A percentile compares a stretch with the other conserved stretches of the same genome.
These are phyloP conservation scores for Mormyrops boulengeri DNA, from an alignment of 2,797 vertebrate genomes.

Conservation along the genomic window DNA sequence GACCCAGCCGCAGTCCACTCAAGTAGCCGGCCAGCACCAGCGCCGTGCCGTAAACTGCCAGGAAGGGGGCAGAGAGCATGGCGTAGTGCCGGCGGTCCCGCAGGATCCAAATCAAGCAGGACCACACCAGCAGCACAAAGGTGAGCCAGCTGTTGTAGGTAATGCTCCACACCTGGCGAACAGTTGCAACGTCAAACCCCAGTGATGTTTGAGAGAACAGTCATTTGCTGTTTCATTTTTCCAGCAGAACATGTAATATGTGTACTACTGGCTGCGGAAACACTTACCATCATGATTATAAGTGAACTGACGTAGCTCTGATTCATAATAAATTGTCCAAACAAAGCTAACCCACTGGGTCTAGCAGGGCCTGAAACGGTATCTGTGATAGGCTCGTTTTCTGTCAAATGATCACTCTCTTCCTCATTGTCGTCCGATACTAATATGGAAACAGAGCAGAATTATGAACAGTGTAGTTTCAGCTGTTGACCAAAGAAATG, in stretches of 20 bases:
- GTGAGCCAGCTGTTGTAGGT: constrained; percentile 67
- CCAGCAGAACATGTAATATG: background rate
- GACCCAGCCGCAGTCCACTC: constrained; percentile 59
- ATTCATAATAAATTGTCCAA: constrained; percentile 62
- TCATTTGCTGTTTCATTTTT: background rate
- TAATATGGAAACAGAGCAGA: constrained; percentile 7
- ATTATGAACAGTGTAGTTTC: background rate
- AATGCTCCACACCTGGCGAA: constrained; percentile 64
- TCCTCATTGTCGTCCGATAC: constrained; percentile 14
- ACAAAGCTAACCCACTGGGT: constrained; percentile 50
- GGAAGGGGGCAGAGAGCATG: constrained; percentile 74
- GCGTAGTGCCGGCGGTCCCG: constrained; percentile 59
- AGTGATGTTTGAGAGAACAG: background rate
- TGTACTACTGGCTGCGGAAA: background rate
- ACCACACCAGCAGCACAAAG: constrained; percentile 67
- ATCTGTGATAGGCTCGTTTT: constrained; percentile 1
- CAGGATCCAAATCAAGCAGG: constrained; percentile 67
- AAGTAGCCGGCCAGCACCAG: constrained; percentile 63
- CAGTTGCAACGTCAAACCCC: background rate
- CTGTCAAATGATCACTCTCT: background rate
- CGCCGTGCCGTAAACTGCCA: constrained; percentile 67
- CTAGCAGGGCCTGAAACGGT: constrained; percentile 19
- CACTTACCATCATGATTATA: constrained; percentile 69
- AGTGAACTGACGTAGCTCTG: constrained; percentile 72
- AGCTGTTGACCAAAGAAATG: background rate